Base-by-base conservation (phyloP, 1,140 invertebrate genomes). In the Tetragonula clypearis region DNA sequence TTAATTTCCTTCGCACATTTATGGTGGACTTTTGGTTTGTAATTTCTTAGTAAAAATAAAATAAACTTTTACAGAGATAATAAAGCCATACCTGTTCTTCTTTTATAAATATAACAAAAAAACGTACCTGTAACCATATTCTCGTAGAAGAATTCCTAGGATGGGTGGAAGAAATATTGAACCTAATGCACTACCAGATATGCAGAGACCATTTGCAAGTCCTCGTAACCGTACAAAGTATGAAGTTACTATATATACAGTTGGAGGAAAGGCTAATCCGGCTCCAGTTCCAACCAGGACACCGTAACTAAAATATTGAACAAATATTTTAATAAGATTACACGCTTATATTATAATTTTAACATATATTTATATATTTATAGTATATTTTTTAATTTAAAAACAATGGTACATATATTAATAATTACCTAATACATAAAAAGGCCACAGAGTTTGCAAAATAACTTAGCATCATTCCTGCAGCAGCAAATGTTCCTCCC, bases 211-310 rank as follows among this genome's bases (percentile, higher is more conserved):
- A 94, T 98, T 98, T 30, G 98, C 98, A 17, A 98, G 95, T 6
- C 98, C 98, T 71, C 98, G 95, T 58, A 97, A 95, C 75, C 96
- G 96, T 3, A 98, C 96, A 93, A 98, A 99, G 93, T 98, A 99
- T 68, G 97, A 97, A 15, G 97, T 98, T 68, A 98, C 97, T 89
- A 98, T 98, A 92, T 98, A 98, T n/a, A 99, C 97, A 0, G 98
- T 98, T 53, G 98, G 98, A 9, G 98, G 97, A 93, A 98, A 98
- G 1, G 97, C 96, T 55, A 98, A 94, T 0, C 97, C 97, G 14
- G 97, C 97, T 12, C 97, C 97, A 69, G 96, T 96, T 71, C 97
- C 97, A n/a, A 98, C 97, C 75, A 98, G 94, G 21, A 97, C 95
- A 69, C 97, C 97, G 95, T 97, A 98, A 94, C 97, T 98, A 92